These are phyloP conservation scores for Achatina immaculata DNA, from an alignment of 1,140 invertebrate species.

Conservation along the genomic window DNA sequence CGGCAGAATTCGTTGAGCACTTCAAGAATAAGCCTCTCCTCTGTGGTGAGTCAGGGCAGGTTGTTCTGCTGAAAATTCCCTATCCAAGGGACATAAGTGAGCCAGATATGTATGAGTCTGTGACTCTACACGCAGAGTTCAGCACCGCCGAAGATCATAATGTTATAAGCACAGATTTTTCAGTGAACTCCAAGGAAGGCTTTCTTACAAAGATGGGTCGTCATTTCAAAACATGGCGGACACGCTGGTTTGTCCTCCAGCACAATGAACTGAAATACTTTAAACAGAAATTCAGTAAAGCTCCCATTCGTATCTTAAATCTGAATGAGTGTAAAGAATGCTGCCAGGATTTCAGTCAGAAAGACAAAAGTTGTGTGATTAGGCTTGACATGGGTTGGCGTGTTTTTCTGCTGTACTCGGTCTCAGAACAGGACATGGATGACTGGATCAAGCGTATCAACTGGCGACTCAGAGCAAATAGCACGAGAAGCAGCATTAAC, in stretches of 20 bases:
- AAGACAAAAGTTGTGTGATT: constrained; percentile 56
- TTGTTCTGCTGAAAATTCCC: constrained; percentile 44
- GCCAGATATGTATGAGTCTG: constrained; percentile 62
- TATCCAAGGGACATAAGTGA: constrained; percentile 63
- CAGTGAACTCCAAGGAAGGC: constrained; percentile 65
- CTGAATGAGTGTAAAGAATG: constrained; percentile 63
- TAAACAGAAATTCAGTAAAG: constrained; percentile 52
- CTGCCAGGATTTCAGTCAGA: constrained; percentile 47
- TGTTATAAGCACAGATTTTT: constrained; percentile 51
- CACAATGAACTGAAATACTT: constrained; percentile 63
- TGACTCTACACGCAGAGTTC: constrained; percentile 63
- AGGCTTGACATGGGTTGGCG: constrained; percentile 62
- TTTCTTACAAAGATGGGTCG: constrained; percentile 64
- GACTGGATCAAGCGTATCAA: constrained; percentile 64
- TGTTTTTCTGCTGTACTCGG: constrained; percentile 62
- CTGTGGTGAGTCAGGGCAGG: constrained; percentile 62
- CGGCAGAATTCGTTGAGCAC: constrained; percentile 60
- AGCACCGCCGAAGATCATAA: constrained; percentile 49
- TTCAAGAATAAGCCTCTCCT: constrained; percentile 65
- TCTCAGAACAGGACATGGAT: constrained; percentile 58
- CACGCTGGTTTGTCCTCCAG: constrained; percentile 62
- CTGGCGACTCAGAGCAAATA: constrained; percentile 58
- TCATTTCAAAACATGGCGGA: constrained; percentile 63
- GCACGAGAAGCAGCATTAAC: constrained; percentile 27
- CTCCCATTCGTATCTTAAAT: constrained; percentile 57